These are phyloP conservation scores for Nasonovia ribisnigri DNA, from an alignment of 2,888 invertebrate genomes.

Conservation along the genomic window DNA sequence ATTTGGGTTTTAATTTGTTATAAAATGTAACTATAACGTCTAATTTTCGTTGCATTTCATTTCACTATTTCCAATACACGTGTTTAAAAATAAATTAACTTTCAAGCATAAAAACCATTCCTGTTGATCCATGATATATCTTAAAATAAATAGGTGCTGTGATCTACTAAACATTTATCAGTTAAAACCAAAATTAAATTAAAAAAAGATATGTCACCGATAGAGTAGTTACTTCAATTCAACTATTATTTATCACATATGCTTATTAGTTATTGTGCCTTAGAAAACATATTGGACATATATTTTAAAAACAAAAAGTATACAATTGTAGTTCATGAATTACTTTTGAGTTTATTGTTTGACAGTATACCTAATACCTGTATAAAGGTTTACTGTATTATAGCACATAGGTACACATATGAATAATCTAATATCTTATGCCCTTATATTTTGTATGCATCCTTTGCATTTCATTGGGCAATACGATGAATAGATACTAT, in stretches of 20 bases:
- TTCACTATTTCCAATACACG: not conserved
- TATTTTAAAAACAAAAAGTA: not conserved
- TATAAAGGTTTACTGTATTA: not conserved
- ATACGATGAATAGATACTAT: not conserved
- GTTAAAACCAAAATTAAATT: not conserved
- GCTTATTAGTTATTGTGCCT: not conserved
- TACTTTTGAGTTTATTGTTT: not conserved
- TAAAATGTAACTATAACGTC: not conserved
- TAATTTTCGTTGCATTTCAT: not conserved
- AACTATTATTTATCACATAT: not conserved
- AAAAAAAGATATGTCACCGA: not conserved
- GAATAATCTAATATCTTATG: not conserved
- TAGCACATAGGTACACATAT: not conserved
- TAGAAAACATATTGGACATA: not conserved
- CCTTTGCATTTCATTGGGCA: not conserved
- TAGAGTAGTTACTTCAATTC: not conserved
- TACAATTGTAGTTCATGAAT: not conserved
- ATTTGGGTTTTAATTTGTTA: not conserved
- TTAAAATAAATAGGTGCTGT: not conserved
- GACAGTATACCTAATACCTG: not conserved
- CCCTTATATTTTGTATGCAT: not conserved
- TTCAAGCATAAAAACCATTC: not conserved
- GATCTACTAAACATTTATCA: not conserved
- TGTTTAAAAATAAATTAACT: not conserved
- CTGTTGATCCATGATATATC: not conserved